phyloP scores from a whole-genome alignment of 53 echinoderm and acorn worm genomes.

The Actinopyga echinites region DNA sequence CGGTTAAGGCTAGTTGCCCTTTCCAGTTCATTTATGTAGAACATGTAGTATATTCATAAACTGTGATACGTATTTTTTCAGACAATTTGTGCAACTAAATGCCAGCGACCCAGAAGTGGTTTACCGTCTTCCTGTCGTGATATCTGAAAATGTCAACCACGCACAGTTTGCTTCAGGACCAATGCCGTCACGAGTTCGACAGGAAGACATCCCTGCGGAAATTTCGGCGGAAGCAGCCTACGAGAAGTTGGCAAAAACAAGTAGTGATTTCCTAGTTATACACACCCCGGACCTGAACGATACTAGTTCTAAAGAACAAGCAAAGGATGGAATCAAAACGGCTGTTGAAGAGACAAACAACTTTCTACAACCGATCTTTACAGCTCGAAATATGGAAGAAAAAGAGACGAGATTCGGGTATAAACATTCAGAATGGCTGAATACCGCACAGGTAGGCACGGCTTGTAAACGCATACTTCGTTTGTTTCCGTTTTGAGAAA shows the following conservation, averaged over 20 bases:
- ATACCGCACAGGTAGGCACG: too few relatives aligned
- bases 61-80: too few relatives aligned
- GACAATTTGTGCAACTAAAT: background rate
- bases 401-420: background rate
- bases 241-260: conserved; percentile 7
- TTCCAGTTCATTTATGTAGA: too few relatives aligned
- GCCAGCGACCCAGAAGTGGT: background rate
- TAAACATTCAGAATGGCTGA: too few relatives aligned
- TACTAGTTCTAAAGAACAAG: background rate
- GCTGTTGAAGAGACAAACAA: background rate
- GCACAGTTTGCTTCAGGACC: conserved; percentile 50
- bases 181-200: conserved; percentile 46
- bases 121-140: conserved; percentile 16
- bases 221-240: conserved; percentile 31
- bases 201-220: conserved; percentile 42
- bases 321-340: background rate
- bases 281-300: background rate
- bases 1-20: too few relatives aligned
- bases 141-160: conserved; percentile 48
- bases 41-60: too few relatives aligned
- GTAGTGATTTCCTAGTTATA: background rate
- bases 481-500: too few relatives aligned
- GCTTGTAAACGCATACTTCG: too few relatives aligned
- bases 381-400: conserved; percentile 31
- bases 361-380: conserved; percentile 7